phyloP scores from a whole-genome alignment of 2,888 invertebrate genomes.

The Nipponacmea schrenckii region DNA sequence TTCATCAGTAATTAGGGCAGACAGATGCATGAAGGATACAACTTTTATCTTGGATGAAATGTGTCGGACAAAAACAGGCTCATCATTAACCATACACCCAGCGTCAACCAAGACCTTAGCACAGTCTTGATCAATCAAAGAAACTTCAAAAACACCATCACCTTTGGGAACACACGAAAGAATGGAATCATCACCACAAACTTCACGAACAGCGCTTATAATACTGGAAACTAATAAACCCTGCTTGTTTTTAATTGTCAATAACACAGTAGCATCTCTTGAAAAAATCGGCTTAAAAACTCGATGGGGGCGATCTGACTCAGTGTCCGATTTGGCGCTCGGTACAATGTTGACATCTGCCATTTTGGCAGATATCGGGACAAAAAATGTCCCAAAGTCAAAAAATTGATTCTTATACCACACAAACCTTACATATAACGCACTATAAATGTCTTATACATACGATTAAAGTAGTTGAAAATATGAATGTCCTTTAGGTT shows the following conservation, averaged over 20 bases:
- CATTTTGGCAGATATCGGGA: too few relatives aligned
- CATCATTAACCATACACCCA: not conserved
- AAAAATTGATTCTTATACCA: too few relatives aligned
- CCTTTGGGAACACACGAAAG: not conserved
- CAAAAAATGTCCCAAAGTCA: too few relatives aligned
- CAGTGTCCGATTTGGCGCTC: too few relatives aligned
- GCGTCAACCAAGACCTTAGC: not conserved
- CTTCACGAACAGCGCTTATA: not conserved
- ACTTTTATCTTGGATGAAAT: not conserved
- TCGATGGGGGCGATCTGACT: too few relatives aligned
- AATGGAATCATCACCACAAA: not conserved
- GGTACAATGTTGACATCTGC: too few relatives aligned
- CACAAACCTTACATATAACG: too few relatives aligned
- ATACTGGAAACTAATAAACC: not conserved
- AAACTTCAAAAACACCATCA: not conserved
- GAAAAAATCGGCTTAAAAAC: not conserved
- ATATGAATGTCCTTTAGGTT: too few relatives aligned
- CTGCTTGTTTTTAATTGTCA: not conserved
- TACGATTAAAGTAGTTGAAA: too few relatives aligned
- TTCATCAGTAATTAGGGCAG: not conserved
- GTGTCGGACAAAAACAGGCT: not conserved
- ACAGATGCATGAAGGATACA: not conserved
- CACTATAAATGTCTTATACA: too few relatives aligned
- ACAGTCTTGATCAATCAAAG: not conserved
- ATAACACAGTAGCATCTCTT: not conserved